Evolutionary conservation across 2,888 invertebrate genomes (phyloP).

Genomic region (Nephrotoma guestfalica): DNA sequence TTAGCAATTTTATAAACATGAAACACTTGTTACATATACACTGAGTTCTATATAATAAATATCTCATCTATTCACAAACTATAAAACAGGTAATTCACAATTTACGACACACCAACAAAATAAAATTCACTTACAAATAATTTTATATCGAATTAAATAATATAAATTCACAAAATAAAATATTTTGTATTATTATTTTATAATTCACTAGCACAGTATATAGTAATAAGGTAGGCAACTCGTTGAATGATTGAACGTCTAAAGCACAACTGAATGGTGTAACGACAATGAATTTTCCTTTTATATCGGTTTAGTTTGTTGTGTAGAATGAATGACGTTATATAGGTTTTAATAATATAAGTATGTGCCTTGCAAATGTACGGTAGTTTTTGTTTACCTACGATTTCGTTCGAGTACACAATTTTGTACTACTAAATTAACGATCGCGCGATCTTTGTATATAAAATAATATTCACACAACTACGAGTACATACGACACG

Average conservation of each 20-base stretch:
- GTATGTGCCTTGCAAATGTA: not conserved
- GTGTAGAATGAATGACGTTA: not conserved
- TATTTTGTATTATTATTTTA: not conserved
- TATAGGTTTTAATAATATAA: not conserved
- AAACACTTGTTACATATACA: not conserved
- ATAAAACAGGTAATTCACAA: not conserved
- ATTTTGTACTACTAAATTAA: not conserved
- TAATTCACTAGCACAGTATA: not conserved
- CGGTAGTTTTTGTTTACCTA: not conserved
- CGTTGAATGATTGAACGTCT: not conserved
- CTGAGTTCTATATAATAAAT: not conserved
- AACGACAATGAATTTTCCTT: not conserved
- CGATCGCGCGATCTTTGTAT: not conserved
- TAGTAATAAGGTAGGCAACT: not conserved
- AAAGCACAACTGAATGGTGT: not conserved
- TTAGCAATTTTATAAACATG: not conserved
- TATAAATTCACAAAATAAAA: not conserved
- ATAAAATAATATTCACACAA: too few relatives aligned
- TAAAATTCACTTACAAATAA: not conserved
- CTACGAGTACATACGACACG: not conserved
- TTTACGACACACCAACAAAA: not conserved
- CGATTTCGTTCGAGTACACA: not conserved
- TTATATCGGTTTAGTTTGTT: not conserved
- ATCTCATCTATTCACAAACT: not conserved
- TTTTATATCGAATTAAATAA: not conserved